Evolutionary conservation across 2,113 vertebrate species (phyloP).

Genomic region (Myrmecobius fasciatus): DNA sequence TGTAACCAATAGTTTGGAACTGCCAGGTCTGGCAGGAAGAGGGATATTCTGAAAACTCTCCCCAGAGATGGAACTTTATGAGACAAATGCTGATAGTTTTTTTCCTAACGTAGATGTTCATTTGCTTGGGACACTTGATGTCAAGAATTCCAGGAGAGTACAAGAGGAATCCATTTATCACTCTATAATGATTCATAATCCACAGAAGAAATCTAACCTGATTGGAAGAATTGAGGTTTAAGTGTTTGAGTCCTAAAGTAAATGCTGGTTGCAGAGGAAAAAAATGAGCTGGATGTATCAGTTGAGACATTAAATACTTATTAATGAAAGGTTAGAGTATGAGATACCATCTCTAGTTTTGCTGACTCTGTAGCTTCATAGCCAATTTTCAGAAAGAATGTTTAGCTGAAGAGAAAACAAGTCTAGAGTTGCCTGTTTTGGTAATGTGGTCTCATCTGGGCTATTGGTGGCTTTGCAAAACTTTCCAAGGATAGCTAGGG

Average conservation of each 20-base stretch:
- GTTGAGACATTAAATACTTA: conserved; percentile 52
- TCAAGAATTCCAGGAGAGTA: conserved; percentile 71
- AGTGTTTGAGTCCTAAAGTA: conserved; percentile 48
- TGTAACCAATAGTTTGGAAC: background rate
- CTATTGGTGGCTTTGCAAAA: conserved; percentile 72
- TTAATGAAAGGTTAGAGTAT: conserved; percentile 20
- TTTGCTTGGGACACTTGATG: conserved; percentile 46
- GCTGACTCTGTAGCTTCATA: conserved; percentile 49
- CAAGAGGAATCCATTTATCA: conserved; percentile 55
- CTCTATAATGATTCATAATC: conserved; percentile 69
- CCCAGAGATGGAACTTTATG: conserved; percentile 54
- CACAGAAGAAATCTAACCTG: conserved; percentile 67
- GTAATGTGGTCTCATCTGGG: conserved; percentile 61
- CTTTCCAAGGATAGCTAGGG: conserved; percentile 60
- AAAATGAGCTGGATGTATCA: conserved; percentile 60
- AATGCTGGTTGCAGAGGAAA: conserved; percentile 70
- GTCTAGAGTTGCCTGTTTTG: conserved; percentile 56
- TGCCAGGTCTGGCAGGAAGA: conserved; percentile 35
- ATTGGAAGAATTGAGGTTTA: conserved; percentile 54
- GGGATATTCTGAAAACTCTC: conserved; percentile 60
- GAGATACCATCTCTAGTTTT: conserved; percentile 33
- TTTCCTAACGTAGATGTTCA: conserved; percentile 57
- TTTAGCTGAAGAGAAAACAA: conserved; percentile 79
- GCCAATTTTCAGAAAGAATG: conserved; percentile 75
- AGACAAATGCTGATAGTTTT: conserved; percentile 67